A percentile compares a stretch with the other conserved stretches of the same genome.
Conservation (phyloP, 2,113 vertebrate genomes). For the Turdus rufiventris region DNA sequence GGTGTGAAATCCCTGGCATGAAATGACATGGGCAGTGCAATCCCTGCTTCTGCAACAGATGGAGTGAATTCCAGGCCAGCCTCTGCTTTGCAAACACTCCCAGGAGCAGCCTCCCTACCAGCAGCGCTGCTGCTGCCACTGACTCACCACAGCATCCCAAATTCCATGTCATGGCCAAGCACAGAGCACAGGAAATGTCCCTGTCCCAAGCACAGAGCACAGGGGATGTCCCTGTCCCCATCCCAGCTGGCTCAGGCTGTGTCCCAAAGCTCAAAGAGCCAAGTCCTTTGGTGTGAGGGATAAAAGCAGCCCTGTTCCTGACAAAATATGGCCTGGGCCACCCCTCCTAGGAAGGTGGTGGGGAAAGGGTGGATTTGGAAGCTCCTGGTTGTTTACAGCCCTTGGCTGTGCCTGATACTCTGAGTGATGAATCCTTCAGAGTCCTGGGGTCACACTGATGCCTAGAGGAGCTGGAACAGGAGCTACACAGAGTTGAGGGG, state of each 20-base stretch:
- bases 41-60: constrained; percentile 15
- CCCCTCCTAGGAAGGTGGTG: not conserved
- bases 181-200: not conserved
- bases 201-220: not conserved
- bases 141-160: not conserved
- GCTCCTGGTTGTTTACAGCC: not conserved
- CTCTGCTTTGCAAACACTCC: constrained; percentile 37
- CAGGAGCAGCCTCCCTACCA: not conserved
- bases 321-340: not conserved
- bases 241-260: fast-evolving
- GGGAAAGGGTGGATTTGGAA: not conserved
- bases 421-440: not conserved
- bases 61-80: constrained; percentile 41
- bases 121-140: not conserved
- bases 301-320: not conserved
- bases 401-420: not conserved
- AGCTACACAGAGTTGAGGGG: too few relatives aligned
- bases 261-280: not conserved
- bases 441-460: not conserved
- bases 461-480: too few relatives aligned
- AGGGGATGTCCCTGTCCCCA: not conserved
- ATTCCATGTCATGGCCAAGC: not conserved
- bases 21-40: not conserved
- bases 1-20: constrained; percentile 40
- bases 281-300: not conserved